Evolutionary conservation across 2,888 invertebrate species (phyloP).

Genomic region (Dasypogon diadema): DNA sequence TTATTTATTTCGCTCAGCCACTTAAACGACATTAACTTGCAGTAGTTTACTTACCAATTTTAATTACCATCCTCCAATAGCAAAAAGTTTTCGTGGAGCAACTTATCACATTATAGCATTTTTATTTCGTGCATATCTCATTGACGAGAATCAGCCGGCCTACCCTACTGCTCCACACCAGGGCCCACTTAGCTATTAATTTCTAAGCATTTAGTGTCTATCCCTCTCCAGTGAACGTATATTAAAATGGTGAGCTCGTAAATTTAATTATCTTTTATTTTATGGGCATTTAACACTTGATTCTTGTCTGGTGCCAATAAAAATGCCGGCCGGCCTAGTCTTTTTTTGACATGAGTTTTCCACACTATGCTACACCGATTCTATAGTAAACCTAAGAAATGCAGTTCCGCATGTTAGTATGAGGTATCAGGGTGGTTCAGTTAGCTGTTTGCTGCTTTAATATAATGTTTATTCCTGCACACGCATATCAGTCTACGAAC

Average conservation of each 20-base stretch:
- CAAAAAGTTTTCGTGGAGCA: slow-evolving; percentile 27
- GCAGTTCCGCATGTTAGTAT: slow-evolving; percentile 24
- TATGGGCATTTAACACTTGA: slow-evolving; percentile 57
- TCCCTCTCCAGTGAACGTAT: slow-evolving; percentile 39
- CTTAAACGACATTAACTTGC: slow-evolving; percentile 21
- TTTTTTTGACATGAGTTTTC: background rate
- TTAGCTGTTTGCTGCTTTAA: background rate
- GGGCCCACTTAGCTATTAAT: slow-evolving; percentile 37
- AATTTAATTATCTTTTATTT: slow-evolving; percentile 58
- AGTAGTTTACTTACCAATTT: slow-evolving; percentile 32
- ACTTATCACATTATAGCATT: slow-evolving; percentile 34
- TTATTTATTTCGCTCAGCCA: slow-evolving; percentile 12
- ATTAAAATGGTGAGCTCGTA: slow-evolving; percentile 55
- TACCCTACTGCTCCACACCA: slow-evolving; percentile 19
- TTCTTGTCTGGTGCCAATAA: slow-evolving; percentile 56
- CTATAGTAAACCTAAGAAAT: background rate
- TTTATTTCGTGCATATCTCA: background rate
- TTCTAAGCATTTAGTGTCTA: slow-evolving; percentile 43
- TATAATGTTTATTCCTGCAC: background rate
- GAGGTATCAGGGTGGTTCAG: background rate
- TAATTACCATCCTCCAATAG: slow-evolving; percentile 31
- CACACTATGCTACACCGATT: background rate
- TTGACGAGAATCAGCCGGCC: slow-evolving; percentile 3
- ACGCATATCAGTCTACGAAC: background rate
- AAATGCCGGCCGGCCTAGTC: slow-evolving; percentile 46